phyloP scores from a whole-genome alignment of 2,888 invertebrate species.

The Cataglyphis livida region DNA sequence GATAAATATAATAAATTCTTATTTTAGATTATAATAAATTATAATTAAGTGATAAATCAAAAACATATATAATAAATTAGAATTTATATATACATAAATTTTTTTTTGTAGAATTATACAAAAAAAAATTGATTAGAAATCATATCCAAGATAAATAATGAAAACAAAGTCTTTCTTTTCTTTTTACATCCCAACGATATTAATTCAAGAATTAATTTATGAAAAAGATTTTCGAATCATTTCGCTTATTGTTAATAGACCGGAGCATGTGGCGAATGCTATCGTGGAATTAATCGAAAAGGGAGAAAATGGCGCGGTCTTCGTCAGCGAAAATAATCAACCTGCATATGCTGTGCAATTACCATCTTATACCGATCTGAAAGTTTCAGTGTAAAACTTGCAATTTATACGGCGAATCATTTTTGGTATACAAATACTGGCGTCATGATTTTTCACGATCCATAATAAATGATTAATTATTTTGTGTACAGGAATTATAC shows the following conservation, averaged over 20 bases:
- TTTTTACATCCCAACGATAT: not conserved
- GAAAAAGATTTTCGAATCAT: not conserved
- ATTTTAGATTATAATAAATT: not conserved
- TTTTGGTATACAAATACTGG: not conserved
- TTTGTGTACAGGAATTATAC: not conserved
- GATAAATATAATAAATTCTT: not conserved
- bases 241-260: conserved; percentile 62
- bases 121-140: not conserved
- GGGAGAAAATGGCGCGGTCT: conserved; percentile 75
- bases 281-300: conserved; percentile 76
- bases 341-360: conserved; percentile 74
- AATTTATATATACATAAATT: not conserved
- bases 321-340: conserved; percentile 76
- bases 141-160: not conserved
- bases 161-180: not conserved
- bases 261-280: conserved; percentile 76
- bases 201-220: not conserved
- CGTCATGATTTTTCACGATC: not conserved
- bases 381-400: conserved; percentile 45
- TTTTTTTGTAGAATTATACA: not conserved
- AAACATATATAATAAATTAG: not conserved
- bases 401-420: not conserved
- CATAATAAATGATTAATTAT: not conserved
- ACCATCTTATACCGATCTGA: conserved; percentile 59
- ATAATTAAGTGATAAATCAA: not conserved